Evolutionary conservation across 2,113 vertebrate genomes (phyloP), one percentile per base, ranked within the genome.

Genomic region (Oplegnathus fasciatus): DNA sequence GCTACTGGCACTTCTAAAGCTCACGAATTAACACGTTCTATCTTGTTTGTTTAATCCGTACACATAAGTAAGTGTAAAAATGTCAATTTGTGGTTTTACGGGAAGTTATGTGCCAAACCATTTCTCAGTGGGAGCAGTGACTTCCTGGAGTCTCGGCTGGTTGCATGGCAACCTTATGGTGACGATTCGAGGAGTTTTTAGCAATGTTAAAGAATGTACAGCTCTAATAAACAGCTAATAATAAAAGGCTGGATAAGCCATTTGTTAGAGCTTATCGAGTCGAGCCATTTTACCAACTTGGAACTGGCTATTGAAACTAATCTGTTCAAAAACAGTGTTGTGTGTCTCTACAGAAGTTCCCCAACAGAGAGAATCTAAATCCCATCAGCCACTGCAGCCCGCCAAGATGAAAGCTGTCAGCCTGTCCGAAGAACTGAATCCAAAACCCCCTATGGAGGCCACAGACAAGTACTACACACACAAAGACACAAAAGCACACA

Each of bases 371-470:
- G 93, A 83, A 76, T 40, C 86, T 54, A 80, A 70, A 75, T 91
- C 90, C 52, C 89, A 86, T 74, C 91, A 92, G 50, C 18, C 68
- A 18, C 70, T 90, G 57, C 88, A 86, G 50, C 88, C 94, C 22
- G 67, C 91, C 78, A 94, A 88, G 89, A 84, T 78, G 28, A 88
- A 86, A 55, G 81, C 81, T 13, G 60, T 86, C 69, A 80, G 55
- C 80, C 79, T 88, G n/a, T 88, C 73, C 1, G 89, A 94, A 34
- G 91, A 94, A n/a, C 54, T 82, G 26, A 93, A 94, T 48, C 82
- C 70, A 44, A 86, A 84, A 34, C 89, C 90, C 89, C 94, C 88
- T 70, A 52, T 50, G 66, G 82, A 90, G 80, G 20, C 74, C 28
- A 71, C 52, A 58, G 65, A 92, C 73, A 89, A 77, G 88, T 92